Conservation (phyloP, 1,140 invertebrate genomes). For the Glomeris maerens region DNA sequence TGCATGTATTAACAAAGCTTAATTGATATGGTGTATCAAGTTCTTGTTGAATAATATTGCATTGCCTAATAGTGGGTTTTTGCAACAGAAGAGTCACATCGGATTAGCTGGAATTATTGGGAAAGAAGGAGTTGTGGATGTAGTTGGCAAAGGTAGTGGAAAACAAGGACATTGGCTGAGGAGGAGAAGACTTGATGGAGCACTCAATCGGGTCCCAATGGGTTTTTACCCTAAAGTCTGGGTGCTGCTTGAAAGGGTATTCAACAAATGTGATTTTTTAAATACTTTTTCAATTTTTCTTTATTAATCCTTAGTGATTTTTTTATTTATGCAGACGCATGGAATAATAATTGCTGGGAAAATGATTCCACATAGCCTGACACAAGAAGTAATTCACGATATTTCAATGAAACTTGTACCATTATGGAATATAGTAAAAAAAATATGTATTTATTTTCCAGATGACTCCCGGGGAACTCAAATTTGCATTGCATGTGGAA, state of each 20-base stretch:
- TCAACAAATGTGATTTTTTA: conserved; percentile 5
- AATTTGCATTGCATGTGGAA: conserved; percentile 95
- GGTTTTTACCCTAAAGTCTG: conserved; percentile 93
- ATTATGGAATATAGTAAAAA: neutral
- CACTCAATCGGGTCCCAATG: conserved; percentile 87
- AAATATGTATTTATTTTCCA: conserved; percentile 20
- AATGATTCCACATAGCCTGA: conserved; percentile 73
- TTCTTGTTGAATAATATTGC: no score
- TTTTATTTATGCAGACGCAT: conserved; percentile 54
- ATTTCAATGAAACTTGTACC: neutral
- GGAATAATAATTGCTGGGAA: conserved; percentile 78
- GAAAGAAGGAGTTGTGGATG: no score
- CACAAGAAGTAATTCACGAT: conserved; percentile 52
- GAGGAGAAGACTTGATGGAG: conserved; percentile 82
- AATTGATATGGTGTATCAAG: no score
- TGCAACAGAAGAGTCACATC: no score
- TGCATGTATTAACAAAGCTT: no score
- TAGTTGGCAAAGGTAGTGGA: conserved; percentile 43
- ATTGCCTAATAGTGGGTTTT: conserved; percentile 18
- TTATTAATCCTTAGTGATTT: conserved; percentile 9
- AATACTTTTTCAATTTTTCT: conserved; percentile 3
- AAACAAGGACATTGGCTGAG: conserved; percentile 94
- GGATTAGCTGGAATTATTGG: conserved; percentile 12
- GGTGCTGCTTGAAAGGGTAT: conserved; percentile 62
- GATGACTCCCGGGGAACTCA: conserved; percentile 97